These are phyloP conservation scores for Microvelia longipes DNA, from an alignment of 1,140 invertebrate species.

Conservation along the genomic window DNA sequence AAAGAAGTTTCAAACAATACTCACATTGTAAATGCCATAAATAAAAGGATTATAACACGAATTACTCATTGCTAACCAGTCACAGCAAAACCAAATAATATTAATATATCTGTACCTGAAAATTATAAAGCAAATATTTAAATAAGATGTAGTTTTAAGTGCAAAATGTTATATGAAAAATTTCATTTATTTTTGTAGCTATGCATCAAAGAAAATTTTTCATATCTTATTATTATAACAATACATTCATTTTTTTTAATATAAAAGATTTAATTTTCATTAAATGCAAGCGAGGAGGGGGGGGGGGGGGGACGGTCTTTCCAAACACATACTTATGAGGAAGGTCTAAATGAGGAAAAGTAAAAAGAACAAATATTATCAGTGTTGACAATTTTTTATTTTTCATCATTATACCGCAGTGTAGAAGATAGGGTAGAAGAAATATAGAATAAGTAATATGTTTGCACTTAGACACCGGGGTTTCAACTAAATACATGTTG, in stretches of 20 bases:
- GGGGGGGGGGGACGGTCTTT: background rate
- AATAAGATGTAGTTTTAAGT: too few relatives aligned
- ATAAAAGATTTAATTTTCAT: background rate
- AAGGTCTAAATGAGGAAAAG: too few relatives aligned
- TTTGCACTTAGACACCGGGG: too few relatives aligned
- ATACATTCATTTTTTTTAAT: background rate
- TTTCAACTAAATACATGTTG: too few relatives aligned
- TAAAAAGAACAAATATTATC: too few relatives aligned
- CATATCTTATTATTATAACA: constrained; percentile 9
- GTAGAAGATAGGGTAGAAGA: too few relatives aligned
- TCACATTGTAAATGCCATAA: constrained; percentile 71
- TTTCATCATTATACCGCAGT: too few relatives aligned
- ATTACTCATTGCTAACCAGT: constrained; percentile 76
- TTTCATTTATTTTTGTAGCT: background rate
- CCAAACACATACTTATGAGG: too few relatives aligned
- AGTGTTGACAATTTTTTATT: too few relatives aligned
- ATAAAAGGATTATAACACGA: constrained; percentile 76
- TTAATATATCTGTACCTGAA: constrained; percentile 55
- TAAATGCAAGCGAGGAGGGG: background rate
- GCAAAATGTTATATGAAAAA: too few relatives aligned
- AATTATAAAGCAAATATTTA: constrained; percentile 18
- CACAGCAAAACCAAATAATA: constrained; percentile 61
- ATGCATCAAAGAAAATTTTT: background rate
- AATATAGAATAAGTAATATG: too few relatives aligned
- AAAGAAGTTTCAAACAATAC: too few relatives aligned